Percentiles rank a stretch among this genome's conserved stretches.
These are phyloP conservation scores for Nezara viridula DNA, from an alignment of 2,888 invertebrate species.

Conservation along the genomic window DNA sequence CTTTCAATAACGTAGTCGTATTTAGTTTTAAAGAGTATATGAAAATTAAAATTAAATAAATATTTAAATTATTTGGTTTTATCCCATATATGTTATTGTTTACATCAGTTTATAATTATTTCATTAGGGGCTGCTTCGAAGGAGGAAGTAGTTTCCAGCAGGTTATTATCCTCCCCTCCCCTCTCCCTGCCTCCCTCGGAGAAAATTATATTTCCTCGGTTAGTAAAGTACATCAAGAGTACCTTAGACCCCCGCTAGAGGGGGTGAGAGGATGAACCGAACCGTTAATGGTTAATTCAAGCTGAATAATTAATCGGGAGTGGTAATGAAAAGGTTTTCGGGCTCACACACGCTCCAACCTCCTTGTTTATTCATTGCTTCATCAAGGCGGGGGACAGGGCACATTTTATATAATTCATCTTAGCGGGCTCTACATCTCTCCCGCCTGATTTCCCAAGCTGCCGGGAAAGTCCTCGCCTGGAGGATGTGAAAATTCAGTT, in stretches of 20 bases:
- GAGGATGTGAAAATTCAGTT: constrained; percentile 25
- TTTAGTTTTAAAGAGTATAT: too few species aligned
- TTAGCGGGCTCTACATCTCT: not conserved
- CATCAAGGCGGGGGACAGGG: constrained; percentile 16
- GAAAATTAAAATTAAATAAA: too few species aligned
- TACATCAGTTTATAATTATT: too few species aligned
- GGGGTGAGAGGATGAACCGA: not conserved
- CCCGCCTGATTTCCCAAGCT: constrained; percentile 16
- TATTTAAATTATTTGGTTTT: too few species aligned
- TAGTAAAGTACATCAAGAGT: not conserved
- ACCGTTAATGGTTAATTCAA: constrained; percentile 18
- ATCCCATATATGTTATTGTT: too few species aligned
- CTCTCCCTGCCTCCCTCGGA: not conserved
- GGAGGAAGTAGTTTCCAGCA: not conserved
- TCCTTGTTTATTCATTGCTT: constrained; percentile 25
- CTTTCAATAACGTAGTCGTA: too few species aligned
- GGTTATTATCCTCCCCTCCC: not conserved
- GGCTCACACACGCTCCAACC: not conserved
- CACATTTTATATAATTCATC: constrained; percentile 36
- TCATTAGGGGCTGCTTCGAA: not conserved
- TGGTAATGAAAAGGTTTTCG: constrained; percentile 30
- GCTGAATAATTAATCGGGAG: not conserved
- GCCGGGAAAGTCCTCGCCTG: not conserved
- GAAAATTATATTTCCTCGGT: not conserved
- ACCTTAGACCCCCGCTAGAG: not conserved